Conservation (phyloP, 1,140 invertebrate species). For the Drosophila bocqueti region DNA sequence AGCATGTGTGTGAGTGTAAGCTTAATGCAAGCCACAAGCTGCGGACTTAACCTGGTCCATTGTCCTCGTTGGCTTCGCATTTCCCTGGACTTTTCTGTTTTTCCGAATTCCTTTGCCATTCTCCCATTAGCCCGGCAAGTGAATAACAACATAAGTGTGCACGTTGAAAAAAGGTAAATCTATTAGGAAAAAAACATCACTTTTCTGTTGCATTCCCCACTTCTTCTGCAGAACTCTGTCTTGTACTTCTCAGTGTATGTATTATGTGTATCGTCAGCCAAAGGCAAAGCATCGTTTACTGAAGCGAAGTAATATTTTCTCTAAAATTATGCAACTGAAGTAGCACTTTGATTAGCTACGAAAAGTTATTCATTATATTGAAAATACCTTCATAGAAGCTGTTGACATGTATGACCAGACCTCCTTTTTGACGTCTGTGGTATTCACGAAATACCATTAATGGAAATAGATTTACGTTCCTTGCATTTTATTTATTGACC, state of each 20-base stretch:
- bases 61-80: background rate
- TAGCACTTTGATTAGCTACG: no score
- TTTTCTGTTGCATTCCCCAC: no score
- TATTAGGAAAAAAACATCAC: no score
- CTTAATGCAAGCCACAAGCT: background rate
- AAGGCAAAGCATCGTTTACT: background rate
- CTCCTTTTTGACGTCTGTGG: background rate
- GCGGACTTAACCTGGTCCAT: constrained; percentile 28
- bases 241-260: background rate
- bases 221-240: background rate
- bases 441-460: background rate
- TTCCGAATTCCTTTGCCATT: constrained; percentile 27
- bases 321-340: no score
- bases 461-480: background rate
- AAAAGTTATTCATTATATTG: background rate
- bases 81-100: background rate
- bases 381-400: background rate
- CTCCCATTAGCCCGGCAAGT: constrained; percentile 5
- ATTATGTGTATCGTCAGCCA: background rate
- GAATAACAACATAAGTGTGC: constrained; percentile 23
- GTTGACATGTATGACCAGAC: no score
- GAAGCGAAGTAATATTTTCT: background rate
- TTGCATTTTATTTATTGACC: background rate
- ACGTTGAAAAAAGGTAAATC: background rate
- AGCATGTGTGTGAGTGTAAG: background rate